Evolutionary conservation across 2,797 vertebrate genomes (phyloP).

Genomic region (Malacoraja senta): DNA sequence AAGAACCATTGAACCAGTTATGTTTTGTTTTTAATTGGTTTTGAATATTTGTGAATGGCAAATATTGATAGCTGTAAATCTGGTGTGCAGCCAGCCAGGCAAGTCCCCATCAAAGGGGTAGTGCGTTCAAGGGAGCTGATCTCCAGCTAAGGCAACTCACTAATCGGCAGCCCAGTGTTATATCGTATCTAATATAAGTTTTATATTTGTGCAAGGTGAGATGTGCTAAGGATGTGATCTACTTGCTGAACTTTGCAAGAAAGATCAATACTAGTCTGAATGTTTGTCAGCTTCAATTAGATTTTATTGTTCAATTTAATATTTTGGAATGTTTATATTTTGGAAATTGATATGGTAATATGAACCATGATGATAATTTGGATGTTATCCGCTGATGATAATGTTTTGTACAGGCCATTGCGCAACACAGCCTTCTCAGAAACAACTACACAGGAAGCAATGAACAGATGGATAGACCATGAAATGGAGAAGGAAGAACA

Average conservation of each 20-base stretch:
- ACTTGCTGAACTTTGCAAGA: not conserved
- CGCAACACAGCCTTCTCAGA: not conserved
- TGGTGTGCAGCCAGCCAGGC: too few relatives aligned
- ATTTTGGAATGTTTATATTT: not conserved
- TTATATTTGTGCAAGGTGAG: not conserved
- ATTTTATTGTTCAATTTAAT: not conserved
- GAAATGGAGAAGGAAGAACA: not conserved
- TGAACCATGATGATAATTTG: not conserved
- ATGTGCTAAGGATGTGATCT: not conserved
- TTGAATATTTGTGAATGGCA: too few relatives aligned
- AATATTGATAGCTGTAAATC: too few relatives aligned
- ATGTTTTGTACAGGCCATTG: not conserved
- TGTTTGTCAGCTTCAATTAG: not conserved
- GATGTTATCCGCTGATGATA: not conserved
- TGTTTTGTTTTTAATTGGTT: too few relatives aligned
- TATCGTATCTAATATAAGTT: not conserved
- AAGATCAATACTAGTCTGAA: not conserved
- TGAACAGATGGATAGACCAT: not conserved
- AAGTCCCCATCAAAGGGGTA: too few relatives aligned
- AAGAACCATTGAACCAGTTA: too few relatives aligned
- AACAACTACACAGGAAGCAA: constrained; percentile 10
- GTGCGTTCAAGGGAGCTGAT: too few relatives aligned
- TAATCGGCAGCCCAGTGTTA: too few relatives aligned
- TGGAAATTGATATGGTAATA: not conserved
- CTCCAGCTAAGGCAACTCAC: too few relatives aligned